Evolutionary conservation across 35 echinoderm and acorn worm genomes (phyloP).

Genomic region (Holothuria glaberrima): DNA sequence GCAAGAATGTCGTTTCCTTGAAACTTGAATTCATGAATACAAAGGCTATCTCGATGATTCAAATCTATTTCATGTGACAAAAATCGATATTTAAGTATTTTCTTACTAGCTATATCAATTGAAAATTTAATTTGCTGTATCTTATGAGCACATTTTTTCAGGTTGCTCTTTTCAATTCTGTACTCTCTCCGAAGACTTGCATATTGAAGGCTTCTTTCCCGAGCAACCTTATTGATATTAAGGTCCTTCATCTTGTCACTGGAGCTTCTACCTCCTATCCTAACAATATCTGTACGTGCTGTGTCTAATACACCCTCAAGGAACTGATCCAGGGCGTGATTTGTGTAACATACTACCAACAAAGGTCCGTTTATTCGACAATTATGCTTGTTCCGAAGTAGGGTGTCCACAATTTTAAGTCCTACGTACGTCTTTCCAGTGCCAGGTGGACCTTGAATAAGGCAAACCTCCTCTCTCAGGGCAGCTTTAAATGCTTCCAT

Average conservation of each 20-base stretch:
- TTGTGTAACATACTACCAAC: slow-evolving; percentile 78
- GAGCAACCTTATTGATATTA: slow-evolving; percentile 16
- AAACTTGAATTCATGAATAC: neutral
- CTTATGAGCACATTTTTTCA: neutral
- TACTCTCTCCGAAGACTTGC: neutral
- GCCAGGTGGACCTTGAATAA: slow-evolving; percentile 86
- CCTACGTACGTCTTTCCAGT: slow-evolving; percentile 91
- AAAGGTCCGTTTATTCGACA: slow-evolving; percentile 67
- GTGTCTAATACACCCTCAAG: slow-evolving; percentile 75
- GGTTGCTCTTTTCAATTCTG: neutral
- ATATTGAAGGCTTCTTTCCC: neutral
- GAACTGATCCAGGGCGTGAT: slow-evolving; percentile 88
- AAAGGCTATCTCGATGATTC: neutral
- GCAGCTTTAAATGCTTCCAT: slow-evolving; percentile 66
- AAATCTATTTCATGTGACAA: neutral
- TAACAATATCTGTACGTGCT: slow-evolving; percentile 47
- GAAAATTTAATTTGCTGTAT: slow-evolving; percentile 47
- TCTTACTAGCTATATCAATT: neutral
- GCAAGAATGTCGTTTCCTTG: neutral
- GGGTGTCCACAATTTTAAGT: slow-evolving; percentile 67
- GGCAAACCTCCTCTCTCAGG: slow-evolving; percentile 68
- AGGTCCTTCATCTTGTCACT: slow-evolving; percentile 37
- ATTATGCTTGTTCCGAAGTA: slow-evolving; percentile 56
- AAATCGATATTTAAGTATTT: neutral
- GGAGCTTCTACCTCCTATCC: slow-evolving; percentile 69